phyloP scores from a whole-genome alignment of 2,113 vertebrate genomes.

The Circaetus cinerascens region DNA sequence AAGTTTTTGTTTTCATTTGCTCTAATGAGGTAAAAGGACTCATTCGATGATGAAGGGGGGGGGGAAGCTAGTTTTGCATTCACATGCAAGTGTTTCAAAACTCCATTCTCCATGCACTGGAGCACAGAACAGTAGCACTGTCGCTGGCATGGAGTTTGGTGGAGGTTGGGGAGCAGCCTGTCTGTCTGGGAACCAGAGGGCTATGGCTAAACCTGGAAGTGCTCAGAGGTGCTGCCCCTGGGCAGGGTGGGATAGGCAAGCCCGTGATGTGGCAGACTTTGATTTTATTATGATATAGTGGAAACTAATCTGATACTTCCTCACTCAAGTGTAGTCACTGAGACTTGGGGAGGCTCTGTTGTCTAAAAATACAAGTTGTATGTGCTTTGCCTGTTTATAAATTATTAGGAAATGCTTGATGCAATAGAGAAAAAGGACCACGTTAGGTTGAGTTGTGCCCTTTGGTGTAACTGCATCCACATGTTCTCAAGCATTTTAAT shows the following conservation, averaged over 20 bases:
- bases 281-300: not conserved
- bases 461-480: not conserved
- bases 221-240: not conserved
- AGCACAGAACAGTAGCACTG: not conserved
- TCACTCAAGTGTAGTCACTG: not conserved
- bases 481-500: not conserved
- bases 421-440: not conserved
- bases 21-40: not conserved
- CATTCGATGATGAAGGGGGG: too few species aligned
- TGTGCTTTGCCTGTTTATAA: fast-evolving
- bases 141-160: fast-evolving
- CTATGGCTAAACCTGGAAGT: not conserved
- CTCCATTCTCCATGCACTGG: fast-evolving
- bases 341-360: not conserved
- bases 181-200: not conserved
- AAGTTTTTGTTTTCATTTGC: not conserved
- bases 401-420: not conserved
- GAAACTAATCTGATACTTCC: not conserved
- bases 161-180: not conserved
- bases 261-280: fast-evolving
- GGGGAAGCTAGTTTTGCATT: fast-evolving
- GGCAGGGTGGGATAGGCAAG: too few species aligned
- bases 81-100: not conserved
- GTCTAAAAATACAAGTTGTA: not conserved
- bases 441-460: too few species aligned